phyloP scores from a whole-genome alignment of 2,113 vertebrate species.

The Spermophilus dauricus region DNA sequence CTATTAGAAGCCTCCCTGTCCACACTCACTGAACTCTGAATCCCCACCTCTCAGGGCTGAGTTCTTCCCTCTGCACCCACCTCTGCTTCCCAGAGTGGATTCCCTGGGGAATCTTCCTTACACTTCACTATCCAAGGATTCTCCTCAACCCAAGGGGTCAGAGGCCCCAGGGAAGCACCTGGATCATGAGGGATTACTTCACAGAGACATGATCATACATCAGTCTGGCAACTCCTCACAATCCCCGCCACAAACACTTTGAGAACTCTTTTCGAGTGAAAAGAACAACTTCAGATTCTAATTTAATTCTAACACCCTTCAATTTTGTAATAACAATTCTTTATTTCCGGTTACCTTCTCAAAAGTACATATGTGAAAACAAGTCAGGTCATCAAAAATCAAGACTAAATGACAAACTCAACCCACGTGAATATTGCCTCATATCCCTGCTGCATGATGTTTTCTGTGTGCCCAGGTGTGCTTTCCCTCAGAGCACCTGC shows the following conservation, averaged over 20 bases:
- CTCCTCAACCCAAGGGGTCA: no score
- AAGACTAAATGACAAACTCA: not conserved
- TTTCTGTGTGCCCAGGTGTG: accelerated
- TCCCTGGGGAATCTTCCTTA: not conserved
- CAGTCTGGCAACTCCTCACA: not conserved
- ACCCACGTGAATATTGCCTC: no score
- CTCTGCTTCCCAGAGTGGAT: not conserved
- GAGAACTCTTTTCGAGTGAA: not conserved
- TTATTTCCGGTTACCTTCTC: not conserved
- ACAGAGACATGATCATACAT: not conserved
- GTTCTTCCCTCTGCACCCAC: not conserved
- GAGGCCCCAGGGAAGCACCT: not conserved
- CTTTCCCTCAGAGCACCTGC: not conserved
- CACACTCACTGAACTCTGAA: not conserved
- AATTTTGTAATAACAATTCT: not conserved
- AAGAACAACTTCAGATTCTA: not conserved
- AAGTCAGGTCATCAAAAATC: not conserved
- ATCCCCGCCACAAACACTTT: no score
- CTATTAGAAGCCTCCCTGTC: not conserved
- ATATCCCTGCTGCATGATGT: no score
- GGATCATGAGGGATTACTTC: not conserved
- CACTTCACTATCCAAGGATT: not conserved
- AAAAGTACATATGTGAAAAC: not conserved
- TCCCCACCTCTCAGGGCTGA: accelerated
- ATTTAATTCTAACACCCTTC: not conserved